Evolutionary conservation across 1,140 invertebrate genomes (phyloP).

Genomic region (Latrodectus geometricus): DNA sequence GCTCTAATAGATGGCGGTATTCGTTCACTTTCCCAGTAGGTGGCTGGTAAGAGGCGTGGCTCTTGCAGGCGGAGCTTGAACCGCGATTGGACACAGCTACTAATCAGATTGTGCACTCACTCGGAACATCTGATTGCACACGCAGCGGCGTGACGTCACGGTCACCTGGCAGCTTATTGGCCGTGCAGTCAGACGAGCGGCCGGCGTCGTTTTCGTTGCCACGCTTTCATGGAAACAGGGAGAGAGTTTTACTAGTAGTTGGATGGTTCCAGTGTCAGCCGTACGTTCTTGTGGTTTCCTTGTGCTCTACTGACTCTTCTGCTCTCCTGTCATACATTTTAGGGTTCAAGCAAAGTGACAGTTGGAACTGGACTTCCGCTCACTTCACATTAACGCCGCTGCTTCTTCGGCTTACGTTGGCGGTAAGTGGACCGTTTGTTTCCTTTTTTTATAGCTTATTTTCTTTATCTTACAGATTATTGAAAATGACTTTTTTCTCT

Average conservation of each 20-base stretch:
- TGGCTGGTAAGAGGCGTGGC: conserved; percentile 32
- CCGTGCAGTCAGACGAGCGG: conserved; percentile 53
- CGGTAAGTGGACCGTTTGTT: conserved; percentile 29
- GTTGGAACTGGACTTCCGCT: conserved; percentile 51
- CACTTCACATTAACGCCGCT: conserved; percentile 50
- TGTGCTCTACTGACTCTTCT: conserved; percentile 57
- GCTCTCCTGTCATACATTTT: conserved; percentile 50
- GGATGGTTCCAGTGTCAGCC: conserved; percentile 33
- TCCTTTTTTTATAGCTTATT: not conserved
- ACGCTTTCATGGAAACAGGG: conserved; percentile 51
- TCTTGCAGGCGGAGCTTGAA: conserved; percentile 22
- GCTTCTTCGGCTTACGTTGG: conserved; percentile 2
- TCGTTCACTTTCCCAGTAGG: conserved; percentile 12
- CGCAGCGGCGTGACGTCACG: conserved; percentile 61
- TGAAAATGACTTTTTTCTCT: not conserved
- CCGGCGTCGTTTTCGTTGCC: conserved; percentile 58
- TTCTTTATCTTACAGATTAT: not conserved
- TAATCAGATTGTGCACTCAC: conserved; percentile 61
- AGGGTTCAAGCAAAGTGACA: conserved; percentile 51
- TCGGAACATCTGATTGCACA: conserved; percentile 62
- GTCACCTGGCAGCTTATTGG: conserved; percentile 62
- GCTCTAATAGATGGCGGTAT: conserved; percentile 47
- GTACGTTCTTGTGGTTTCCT: conserved; percentile 57
- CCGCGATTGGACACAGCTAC: conserved; percentile 44
- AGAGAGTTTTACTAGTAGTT: conserved; percentile 41